Conservation (phyloP, 2,888 invertebrate genomes). For the Caenorhabditis zanzibari region DNA sequence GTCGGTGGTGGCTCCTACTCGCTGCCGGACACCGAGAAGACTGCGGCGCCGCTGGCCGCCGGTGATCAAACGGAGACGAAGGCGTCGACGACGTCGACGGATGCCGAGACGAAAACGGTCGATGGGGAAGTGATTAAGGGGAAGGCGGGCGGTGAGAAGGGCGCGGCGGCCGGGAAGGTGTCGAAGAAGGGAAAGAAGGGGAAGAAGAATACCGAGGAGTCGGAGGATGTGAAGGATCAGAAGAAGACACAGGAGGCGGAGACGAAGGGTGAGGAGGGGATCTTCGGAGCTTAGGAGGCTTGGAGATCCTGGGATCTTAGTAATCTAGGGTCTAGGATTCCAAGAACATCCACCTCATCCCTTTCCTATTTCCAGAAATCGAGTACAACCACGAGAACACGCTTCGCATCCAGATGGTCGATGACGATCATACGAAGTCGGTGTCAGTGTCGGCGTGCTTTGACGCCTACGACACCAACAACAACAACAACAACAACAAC, state of each 20-base stretch:
- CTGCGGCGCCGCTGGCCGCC: background rate
- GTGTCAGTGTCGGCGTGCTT: conserved; percentile 12
- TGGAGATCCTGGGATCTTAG: too few relatives aligned
- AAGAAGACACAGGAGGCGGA: background rate
- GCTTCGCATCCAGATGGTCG: conserved; percentile 49
- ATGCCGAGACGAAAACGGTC: background rate
- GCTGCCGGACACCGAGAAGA: background rate
- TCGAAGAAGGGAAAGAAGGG: conserved; percentile 18
- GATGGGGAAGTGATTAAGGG: background rate
- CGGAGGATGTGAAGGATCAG: background rate
- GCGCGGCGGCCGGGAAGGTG: background rate
- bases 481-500: too few relatives aligned
- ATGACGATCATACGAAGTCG: conserved; percentile 51
- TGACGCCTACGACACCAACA: conserved; percentile 13
- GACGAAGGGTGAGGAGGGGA: conserved; percentile 25
- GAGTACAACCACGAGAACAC: conserved; percentile 49
- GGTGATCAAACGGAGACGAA: background rate
- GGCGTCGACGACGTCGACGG: background rate
- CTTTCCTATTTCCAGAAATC: background rate
- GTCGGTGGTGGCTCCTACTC: background rate
- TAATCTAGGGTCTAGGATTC: too few relatives aligned
- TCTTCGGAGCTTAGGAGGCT: too few relatives aligned
- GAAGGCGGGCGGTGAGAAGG: background rate
- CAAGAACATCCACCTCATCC: too few relatives aligned
- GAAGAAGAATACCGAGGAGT: conserved; percentile 25